These are phyloP conservation scores for Laterallus jamaicensis DNA, from an alignment of 2,113 vertebrate species.

Conservation along the genomic window DNA sequence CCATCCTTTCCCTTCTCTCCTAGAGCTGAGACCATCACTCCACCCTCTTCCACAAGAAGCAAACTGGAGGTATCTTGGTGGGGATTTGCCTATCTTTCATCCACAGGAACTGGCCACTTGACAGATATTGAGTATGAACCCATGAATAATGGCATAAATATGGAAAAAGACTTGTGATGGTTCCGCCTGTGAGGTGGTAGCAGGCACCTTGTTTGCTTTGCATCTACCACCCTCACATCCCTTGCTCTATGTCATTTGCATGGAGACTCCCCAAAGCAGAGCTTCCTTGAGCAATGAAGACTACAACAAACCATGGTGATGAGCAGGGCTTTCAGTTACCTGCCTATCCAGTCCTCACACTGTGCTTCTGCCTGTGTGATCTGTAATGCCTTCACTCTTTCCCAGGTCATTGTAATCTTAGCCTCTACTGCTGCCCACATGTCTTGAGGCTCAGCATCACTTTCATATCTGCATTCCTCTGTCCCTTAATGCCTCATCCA, in stretches of 20 bases:
- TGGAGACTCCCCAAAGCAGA: neutral
- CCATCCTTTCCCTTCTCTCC: neutral
- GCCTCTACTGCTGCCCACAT: neutral
- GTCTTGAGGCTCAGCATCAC: neutral
- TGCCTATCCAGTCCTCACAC: neutral
- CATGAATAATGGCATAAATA: neutral
- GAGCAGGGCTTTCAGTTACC: neutral
- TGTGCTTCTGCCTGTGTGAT: neutral
- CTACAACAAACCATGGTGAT: neutral
- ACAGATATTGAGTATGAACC: accelerated
- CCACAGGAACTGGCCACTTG: neutral
- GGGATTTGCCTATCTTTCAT: neutral
- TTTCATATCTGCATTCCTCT: neutral
- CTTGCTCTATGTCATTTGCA: neutral
- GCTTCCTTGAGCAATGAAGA: neutral
- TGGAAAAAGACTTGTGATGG: neutral
- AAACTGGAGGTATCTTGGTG: neutral
- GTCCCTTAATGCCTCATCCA: neutral
- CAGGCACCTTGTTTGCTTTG: neutral
- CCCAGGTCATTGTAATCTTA: neutral
- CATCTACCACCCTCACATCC: neutral
- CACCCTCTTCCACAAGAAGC: neutral
- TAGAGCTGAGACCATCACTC: neutral
- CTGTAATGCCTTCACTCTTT: neutral
- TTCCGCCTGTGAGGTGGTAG: neutral